Evolutionary conservation across 2,113 vertebrate genomes (phyloP).

Genomic region (Amphiprion ocellaris): DNA sequence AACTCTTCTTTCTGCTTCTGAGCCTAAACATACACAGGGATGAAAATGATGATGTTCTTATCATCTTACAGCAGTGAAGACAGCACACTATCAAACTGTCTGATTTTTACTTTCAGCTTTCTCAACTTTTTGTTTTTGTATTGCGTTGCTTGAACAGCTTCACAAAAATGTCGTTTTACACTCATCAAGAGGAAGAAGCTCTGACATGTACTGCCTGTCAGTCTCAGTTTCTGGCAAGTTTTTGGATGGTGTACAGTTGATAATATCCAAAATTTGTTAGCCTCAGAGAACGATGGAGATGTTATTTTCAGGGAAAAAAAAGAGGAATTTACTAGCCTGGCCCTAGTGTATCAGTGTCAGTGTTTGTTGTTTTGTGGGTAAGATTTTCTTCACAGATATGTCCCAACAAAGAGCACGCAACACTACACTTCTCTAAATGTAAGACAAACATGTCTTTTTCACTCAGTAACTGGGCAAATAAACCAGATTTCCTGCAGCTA

Average conservation of each 20-base stretch:
- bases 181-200: not conserved
- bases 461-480: not conserved
- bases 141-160: no score
- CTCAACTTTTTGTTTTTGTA: no score
- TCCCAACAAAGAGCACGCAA: not conserved
- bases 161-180: no score
- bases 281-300: not conserved
- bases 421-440: not conserved
- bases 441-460: not conserved
- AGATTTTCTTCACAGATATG: not conserved
- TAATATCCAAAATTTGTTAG: not conserved
- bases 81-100: no score
- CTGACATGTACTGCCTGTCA: not conserved
- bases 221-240: not conserved
- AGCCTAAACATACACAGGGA: no score
- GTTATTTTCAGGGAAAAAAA: slow-evolving; percentile 31
- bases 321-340: not conserved
- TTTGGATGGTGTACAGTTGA: not conserved
- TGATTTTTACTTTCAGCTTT: no score
- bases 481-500: no score
- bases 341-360: slow-evolving; percentile 1
- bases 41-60: no score
- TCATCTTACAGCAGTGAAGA: no score
- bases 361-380: slow-evolving; percentile 5
- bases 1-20: no score